Evolutionary conservation across 2,888 invertebrate species (phyloP), one percentile per base, ranked within the genome.

Genomic region (Epiblema foenella): DNA sequence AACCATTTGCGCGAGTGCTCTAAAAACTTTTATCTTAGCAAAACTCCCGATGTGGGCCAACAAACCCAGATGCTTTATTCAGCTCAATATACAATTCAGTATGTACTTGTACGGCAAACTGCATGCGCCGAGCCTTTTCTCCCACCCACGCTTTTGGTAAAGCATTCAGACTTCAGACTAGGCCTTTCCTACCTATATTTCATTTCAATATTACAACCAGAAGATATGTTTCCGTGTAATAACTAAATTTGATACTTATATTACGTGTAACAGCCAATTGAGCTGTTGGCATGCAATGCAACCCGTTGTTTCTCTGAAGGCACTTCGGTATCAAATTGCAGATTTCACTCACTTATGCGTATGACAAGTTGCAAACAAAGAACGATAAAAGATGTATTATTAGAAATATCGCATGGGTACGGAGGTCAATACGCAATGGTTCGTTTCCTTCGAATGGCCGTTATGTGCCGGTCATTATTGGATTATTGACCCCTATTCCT

Each of bases 401-500:
- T 90, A 90, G 89, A 88, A 83, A 82, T 83, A 84, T 85, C 82
- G 83, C 79, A 73, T 77, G 76, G 77, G 83, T 78, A 76, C 82
- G 80, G 86, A 86, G 90, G 89, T 89, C 89, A 89, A 82, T 79
- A 85, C 78, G 83, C 83, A 81, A 76, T 77, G 79, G 75, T 79
- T 80, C 80, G 81, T 83, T 83, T 79, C 85, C 85, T 83, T 79
- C 85, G 85, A 87, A 87, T 84, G 83, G 79, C 80, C 79, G 81
- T 81, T 85, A 80, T 76, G 77, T 76, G 70, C 76, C 77, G 78
- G 78, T 78, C 83, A 80, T 84, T 85, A 86, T 86, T 81, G 85
- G 86, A 87, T 84, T 89, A 86, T 85, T 88, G 85, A 88, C 87
- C 86, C 79, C 82, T 79, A 80, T 79, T 79, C 77, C 78, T 75